Percentiles rank a stretch among this genome's conserved stretches.
These are phyloP conservation scores for Drosophila picticornis DNA, from an alignment of 2,888 invertebrate genomes.

Conservation along the genomic window DNA sequence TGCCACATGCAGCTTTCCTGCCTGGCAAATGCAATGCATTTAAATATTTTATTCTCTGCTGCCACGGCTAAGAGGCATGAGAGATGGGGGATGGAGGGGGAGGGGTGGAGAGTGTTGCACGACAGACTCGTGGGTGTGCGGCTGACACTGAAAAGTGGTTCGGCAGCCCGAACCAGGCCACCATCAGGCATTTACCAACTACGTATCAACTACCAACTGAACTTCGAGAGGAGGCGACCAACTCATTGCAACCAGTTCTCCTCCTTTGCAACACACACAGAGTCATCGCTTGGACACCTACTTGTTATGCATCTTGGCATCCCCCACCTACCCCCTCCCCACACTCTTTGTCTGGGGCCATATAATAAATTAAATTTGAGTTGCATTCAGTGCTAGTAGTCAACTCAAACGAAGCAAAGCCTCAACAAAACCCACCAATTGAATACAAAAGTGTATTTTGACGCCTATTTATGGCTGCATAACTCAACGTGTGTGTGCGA, in stretches of 20 bases:
- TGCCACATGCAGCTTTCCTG: background rate
- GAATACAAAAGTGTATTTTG: constrained; percentile 54
- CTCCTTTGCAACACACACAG: constrained; percentile 5
- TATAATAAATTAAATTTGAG: constrained; percentile 43
- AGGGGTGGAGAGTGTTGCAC: background rate
- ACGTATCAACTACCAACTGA: constrained; percentile 5
- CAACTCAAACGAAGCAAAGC: constrained; percentile 6
- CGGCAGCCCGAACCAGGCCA: constrained; percentile 23
- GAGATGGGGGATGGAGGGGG: constrained; percentile 5
- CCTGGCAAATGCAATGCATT: constrained; percentile 58
- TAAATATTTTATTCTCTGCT: constrained; percentile 55
- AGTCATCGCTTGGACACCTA: constrained; percentile 49
- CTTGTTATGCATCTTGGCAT: constrained; percentile 32
- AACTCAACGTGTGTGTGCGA: constrained; percentile 14
- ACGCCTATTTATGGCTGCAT: constrained; percentile 54
- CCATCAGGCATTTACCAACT: constrained; percentile 3
- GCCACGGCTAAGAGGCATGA: constrained; percentile 35
- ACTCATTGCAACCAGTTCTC: constrained; percentile 41
- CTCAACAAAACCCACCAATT: constrained; percentile 29
- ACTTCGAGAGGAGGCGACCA: constrained; percentile 2
- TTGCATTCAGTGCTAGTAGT: constrained; percentile 33
- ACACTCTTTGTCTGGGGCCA: constrained; percentile 15
- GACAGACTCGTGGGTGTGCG: constrained; percentile 60
- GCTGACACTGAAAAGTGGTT: constrained; percentile 70
- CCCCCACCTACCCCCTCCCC: background rate